Percentiles rank a stretch among this genome's conserved stretches.
These are phyloP conservation scores for Antheraea mylitta DNA, from an alignment of 1,140 invertebrate species.

Conservation along the genomic window DNA sequence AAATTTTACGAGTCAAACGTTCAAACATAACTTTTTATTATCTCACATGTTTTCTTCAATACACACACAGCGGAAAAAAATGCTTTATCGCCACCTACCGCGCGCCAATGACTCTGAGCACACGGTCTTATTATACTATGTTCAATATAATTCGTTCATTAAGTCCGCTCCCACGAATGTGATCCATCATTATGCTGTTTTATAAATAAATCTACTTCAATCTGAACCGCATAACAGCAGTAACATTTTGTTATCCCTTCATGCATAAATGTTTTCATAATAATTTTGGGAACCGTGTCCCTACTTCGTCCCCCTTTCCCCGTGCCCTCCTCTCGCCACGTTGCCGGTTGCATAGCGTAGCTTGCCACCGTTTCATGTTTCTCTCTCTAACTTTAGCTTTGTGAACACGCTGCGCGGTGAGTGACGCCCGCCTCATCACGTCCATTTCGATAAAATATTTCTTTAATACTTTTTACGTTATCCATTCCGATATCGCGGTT, in stretches of 20 bases:
- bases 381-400: conserved; percentile 58
- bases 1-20: conserved; percentile 71
- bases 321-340: conserved; percentile 42
- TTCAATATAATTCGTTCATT: conserved; percentile 40
- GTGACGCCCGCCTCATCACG: conserved; percentile 35
- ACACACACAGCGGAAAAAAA: conserved; percentile 42
- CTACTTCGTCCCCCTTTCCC: conserved; percentile 37
- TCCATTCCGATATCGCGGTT: background rate
- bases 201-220: conserved; percentile 60
- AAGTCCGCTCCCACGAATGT: conserved; percentile 22
- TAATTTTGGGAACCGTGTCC: conserved; percentile 67
- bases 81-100: conserved; percentile 46
- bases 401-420: conserved; percentile 32
- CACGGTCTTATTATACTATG: conserved; percentile 28
- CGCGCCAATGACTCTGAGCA: conserved; percentile 21
- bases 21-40: conserved; percentile 71
- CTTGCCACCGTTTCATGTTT: conserved; percentile 36
- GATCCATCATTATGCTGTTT: conserved; percentile 31
- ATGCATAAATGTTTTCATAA: conserved; percentile 76
- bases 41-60: conserved; percentile 64
- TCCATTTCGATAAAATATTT: conserved; percentile 27
- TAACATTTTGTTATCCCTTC: conserved; percentile 71
- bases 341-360: conserved; percentile 34
- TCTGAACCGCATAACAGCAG: conserved; percentile 51
- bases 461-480: background rate